Conservation (phyloP, 2,797 vertebrate species). For the Ptychobarbus kaznakovi region DNA sequence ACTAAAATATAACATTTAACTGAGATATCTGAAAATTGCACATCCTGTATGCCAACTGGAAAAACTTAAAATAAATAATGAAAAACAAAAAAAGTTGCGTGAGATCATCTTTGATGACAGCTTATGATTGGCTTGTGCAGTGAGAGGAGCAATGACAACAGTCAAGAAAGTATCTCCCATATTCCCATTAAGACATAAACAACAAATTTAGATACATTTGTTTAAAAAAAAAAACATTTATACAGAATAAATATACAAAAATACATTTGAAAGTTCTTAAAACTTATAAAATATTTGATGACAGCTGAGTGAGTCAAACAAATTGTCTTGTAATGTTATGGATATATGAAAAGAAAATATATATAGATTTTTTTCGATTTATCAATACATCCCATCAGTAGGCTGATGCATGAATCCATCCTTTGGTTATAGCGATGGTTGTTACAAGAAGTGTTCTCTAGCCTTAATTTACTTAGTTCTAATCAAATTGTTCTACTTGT, state of each 20-base stretch:
- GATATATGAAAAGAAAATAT: too few relatives aligned
- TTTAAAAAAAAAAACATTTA: background rate
- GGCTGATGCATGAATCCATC: too few relatives aligned
- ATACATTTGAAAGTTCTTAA: background rate
- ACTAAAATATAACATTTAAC: background rate
- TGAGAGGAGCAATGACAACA: background rate
- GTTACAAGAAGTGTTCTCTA: too few relatives aligned
- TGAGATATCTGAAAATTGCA: too few relatives aligned
- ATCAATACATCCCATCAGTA: background rate
- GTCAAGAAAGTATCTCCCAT: background rate
- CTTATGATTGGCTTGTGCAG: background rate
- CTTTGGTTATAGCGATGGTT: too few relatives aligned
- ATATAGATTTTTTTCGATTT: too few relatives aligned
- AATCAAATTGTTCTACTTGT: background rate
- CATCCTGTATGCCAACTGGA: too few relatives aligned
- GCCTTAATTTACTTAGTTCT: background rate
- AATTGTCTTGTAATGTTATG: background rate
- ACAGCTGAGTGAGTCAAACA: background rate
- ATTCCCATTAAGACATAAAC: too few relatives aligned
- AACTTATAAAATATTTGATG: background rate
- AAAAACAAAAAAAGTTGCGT: background rate
- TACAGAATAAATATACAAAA: background rate
- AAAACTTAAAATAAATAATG: background rate
- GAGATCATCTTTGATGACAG: background rate
- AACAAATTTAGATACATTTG: background rate